Evolutionary conservation across 2,113 vertebrate species (phyloP).

Genomic region (Phylloscopus trochiloides): DNA sequence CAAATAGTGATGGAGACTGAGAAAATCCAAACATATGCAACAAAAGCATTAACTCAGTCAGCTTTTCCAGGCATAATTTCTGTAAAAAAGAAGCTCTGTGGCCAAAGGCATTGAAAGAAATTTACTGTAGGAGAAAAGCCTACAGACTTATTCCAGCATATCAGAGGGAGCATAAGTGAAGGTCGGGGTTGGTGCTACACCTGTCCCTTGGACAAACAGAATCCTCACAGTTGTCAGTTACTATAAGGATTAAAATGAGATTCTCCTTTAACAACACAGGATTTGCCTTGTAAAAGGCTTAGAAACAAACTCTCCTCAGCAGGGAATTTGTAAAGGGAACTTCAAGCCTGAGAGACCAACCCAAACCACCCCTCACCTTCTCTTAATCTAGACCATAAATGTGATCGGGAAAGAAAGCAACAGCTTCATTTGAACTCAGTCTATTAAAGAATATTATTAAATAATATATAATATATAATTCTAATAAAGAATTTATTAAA

Average conservation of each 20-base stretch:
- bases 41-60: not conserved
- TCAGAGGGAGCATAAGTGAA: not conserved
- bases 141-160: not conserved
- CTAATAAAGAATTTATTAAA: not conserved
- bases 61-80: not conserved
- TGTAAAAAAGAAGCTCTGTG: not conserved
- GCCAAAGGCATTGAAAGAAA: not conserved
- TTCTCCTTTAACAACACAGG: not conserved
- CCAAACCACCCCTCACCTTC: not conserved
- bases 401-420: not conserved
- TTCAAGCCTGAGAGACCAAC: not conserved
- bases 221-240: not conserved
- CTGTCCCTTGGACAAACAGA: not conserved
- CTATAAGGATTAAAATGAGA: not conserved
- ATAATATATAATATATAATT: too few relatives aligned
- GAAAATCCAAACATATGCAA: not conserved
- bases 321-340: not conserved
- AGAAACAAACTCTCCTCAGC: not conserved
- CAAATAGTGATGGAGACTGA: not conserved
- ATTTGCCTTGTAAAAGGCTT: not conserved
- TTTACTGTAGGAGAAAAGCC: not conserved
- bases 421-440: not conserved
- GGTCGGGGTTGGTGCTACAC: not conserved
- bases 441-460: too few relatives aligned
- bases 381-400: not conserved